Conservation (phyloP, 2,797 vertebrate species). For the Sebastes ruberrimus region DNA sequence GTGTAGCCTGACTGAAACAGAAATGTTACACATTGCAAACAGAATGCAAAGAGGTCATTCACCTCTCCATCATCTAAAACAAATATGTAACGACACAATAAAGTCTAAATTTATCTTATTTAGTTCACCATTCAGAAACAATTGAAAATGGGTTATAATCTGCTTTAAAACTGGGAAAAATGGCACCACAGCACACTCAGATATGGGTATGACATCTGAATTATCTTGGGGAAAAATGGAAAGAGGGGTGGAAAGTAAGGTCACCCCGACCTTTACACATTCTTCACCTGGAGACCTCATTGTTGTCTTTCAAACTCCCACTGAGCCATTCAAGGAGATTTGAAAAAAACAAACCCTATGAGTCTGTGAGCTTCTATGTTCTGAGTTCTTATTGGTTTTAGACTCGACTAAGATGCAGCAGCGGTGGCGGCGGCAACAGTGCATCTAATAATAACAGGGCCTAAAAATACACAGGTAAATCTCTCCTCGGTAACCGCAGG, state of each 20-base stretch:
- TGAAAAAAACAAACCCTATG: background rate
- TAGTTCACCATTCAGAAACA: background rate
- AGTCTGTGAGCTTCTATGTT: background rate
- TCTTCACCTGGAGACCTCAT: background rate
- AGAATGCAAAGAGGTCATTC: background rate
- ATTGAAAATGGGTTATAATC: background rate
- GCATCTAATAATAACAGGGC: conserved; percentile 71
- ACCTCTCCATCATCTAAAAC: background rate
- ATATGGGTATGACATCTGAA: background rate
- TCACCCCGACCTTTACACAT: background rate
- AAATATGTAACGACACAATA: background rate
- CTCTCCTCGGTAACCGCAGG: conserved; percentile 70
- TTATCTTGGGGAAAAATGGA: background rate
- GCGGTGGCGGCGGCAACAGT: conserved; percentile 24
- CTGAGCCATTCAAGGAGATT: background rate
- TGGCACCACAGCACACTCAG: background rate
- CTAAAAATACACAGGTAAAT: conserved; percentile 80
- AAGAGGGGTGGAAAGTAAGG: background rate
- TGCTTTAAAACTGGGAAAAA: background rate
- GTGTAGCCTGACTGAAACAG: background rate
- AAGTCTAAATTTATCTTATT: background rate
- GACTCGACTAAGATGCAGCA: conserved; percentile 17
- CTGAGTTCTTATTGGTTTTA: conserved; percentile 40
- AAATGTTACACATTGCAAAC: background rate
- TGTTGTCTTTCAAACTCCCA: background rate